phyloP scores from a whole-genome alignment of 2,113 vertebrate species.

The Cyprinodon variegatus region DNA sequence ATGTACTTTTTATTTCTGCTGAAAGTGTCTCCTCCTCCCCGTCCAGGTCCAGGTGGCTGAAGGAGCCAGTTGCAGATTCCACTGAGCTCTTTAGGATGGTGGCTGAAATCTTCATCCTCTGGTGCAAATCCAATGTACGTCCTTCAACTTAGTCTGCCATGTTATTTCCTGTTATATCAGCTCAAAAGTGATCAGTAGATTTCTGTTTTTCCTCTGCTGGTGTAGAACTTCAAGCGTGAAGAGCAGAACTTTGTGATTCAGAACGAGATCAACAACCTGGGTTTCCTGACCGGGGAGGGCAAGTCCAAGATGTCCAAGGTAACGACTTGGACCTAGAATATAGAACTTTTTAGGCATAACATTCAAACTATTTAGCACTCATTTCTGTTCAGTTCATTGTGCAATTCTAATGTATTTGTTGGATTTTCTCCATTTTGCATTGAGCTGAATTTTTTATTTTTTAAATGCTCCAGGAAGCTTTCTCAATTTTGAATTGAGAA shows the following conservation, averaged over 20 bases:
- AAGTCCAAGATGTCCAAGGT: constrained; percentile 98
- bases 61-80: constrained; percentile 88
- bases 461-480: too few relatives aligned
- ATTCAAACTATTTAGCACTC: too few relatives aligned
- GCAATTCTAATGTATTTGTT: too few relatives aligned
- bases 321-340: constrained; percentile 28
- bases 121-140: constrained; percentile 97
- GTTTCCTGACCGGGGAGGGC: constrained; percentile 93
- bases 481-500: too few relatives aligned
- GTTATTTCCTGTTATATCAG: neutral
- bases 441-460: too few relatives aligned
- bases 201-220: constrained; percentile 20
- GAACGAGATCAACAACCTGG: constrained; percentile 98
- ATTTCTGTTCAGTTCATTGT: too few relatives aligned
- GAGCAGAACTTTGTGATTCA: constrained; percentile 99
- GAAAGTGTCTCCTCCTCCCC: neutral
- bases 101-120: constrained; percentile 96
- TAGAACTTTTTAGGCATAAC: too few relatives aligned
- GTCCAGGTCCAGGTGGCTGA: constrained; percentile 92
- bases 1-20: too few relatives aligned
- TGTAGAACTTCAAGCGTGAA: constrained; percentile 97
- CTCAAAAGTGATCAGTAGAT: neutral
- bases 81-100: constrained; percentile 97
- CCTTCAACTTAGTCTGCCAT: neutral
- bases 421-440: too few relatives aligned